A percentile compares a stretch with the other conserved stretches of the same genome.
These are phyloP conservation scores for Macrotis lagotis DNA, from an alignment of 2,113 vertebrate genomes.

Conservation along the genomic window DNA sequence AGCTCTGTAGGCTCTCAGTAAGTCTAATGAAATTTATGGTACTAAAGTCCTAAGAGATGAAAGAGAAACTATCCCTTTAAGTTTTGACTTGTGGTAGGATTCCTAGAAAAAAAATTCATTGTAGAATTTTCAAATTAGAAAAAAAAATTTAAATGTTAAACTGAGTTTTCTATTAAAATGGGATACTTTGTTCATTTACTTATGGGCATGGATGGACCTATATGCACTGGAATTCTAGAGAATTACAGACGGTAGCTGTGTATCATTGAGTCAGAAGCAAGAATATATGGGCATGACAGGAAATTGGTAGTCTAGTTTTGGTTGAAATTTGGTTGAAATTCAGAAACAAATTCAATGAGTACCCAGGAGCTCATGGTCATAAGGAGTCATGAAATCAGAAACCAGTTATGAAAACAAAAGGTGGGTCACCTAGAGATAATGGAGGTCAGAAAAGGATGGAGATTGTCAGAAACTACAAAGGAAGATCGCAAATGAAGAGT, in stretches of 20 bases:
- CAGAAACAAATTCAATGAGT: neutral
- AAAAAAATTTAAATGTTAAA: conserved; percentile 26
- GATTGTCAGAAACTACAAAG: conserved; percentile 1
- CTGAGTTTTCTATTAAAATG: conserved; percentile 38
- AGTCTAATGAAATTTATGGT: conserved; percentile 2
- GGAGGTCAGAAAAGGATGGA: neutral
- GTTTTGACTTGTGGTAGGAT: conserved; percentile 10
- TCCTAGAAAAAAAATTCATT: neutral
- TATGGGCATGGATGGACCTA: neutral
- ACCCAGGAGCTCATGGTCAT: conserved; percentile 5
- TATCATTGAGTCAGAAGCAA: neutral
- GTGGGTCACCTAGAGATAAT: neutral
- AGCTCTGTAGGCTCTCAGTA: neutral
- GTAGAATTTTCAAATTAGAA: conserved; percentile 31
- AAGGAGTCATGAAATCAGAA: neutral
- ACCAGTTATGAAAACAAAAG: neutral
- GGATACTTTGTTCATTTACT: conserved; percentile 1
- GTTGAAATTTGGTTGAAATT: neutral
- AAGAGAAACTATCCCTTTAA: neutral
- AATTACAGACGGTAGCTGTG: neutral
- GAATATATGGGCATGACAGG: neutral
- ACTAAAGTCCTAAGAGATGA: neutral
- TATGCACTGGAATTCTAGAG: neutral
- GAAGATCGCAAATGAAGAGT: neutral
- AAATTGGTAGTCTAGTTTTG: neutral